phyloP scores from a whole-genome alignment of 2,888 invertebrate species.

The Congeria kusceri region DNA sequence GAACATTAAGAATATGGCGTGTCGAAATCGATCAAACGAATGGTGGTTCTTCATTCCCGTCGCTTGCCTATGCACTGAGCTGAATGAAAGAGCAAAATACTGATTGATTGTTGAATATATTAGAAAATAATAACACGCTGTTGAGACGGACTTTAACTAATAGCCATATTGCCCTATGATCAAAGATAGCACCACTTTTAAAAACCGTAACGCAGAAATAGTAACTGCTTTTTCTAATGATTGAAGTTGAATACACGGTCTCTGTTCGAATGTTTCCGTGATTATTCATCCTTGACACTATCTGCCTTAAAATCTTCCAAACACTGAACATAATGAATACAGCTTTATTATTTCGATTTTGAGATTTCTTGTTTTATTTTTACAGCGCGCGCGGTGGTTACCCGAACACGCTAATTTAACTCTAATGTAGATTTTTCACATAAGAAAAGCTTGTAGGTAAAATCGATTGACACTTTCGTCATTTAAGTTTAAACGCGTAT shows the following conservation, averaged over 20 bases:
- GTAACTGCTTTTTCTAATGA: neutral
- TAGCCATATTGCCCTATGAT: neutral
- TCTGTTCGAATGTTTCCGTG: neutral
- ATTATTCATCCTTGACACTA: conserved; percentile 10
- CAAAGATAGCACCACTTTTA: neutral
- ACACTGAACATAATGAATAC: neutral
- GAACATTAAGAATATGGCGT: too few species aligned
- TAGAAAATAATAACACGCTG: conserved; percentile 6
- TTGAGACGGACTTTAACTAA: neutral
- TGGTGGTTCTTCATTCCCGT: too few species aligned
- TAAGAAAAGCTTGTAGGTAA: neutral
- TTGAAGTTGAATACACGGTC: neutral
- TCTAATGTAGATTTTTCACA: neutral
- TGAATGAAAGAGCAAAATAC: too few species aligned
- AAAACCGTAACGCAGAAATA: neutral
- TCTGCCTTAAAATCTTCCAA: conserved; percentile 2
- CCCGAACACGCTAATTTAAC: neutral
- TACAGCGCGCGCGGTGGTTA: neutral
- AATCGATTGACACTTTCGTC: neutral
- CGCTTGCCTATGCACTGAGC: too few species aligned
- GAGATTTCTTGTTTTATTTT: neutral
- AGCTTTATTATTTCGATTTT: neutral
- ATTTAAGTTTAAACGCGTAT: neutral
- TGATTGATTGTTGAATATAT: neutral
- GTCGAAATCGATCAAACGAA: too few species aligned